Conservation (phyloP, 2,113 vertebrate genomes). For the Strix uralensis region DNA sequence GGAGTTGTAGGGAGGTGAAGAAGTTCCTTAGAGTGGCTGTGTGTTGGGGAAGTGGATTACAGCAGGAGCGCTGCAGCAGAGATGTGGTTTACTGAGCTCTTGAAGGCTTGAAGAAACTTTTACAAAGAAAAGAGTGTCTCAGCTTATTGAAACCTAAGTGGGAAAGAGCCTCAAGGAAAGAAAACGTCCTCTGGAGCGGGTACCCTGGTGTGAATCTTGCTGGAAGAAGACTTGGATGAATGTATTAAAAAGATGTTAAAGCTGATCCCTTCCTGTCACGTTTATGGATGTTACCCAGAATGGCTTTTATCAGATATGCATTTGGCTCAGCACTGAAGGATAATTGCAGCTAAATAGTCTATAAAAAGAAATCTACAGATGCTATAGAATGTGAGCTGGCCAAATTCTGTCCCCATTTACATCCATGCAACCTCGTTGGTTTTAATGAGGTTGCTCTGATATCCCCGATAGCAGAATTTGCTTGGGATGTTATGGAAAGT, state of each 20-base stretch:
- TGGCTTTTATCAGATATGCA: conserved; percentile 12
- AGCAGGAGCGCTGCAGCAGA: background rate
- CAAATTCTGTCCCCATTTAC: background rate
- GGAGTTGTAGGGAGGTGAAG: background rate
- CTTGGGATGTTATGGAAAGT: background rate
- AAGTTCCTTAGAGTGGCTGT: background rate
- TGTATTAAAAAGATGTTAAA: conserved; percentile 7
- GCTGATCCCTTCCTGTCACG: background rate
- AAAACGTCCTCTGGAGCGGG: background rate
- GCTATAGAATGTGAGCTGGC: background rate
- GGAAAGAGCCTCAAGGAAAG: background rate
- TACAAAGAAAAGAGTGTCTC: background rate
- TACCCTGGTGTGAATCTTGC: background rate
- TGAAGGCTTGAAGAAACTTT: background rate
- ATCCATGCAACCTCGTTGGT: background rate
- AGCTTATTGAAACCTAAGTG: background rate
- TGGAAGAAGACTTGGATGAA: background rate
- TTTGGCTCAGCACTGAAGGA: conserved; percentile 28
- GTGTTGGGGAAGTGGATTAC: background rate
- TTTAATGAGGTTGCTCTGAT: background rate
- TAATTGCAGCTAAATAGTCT: conserved; percentile 44
- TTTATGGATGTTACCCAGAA: conserved; percentile 18
- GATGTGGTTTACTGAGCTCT: background rate
- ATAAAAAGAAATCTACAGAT: conserved; percentile 20
- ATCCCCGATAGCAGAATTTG: background rate